Evolutionary conservation across 2,888 invertebrate species (phyloP).

Genomic region (Harpagoxenus sublaevis): DNA sequence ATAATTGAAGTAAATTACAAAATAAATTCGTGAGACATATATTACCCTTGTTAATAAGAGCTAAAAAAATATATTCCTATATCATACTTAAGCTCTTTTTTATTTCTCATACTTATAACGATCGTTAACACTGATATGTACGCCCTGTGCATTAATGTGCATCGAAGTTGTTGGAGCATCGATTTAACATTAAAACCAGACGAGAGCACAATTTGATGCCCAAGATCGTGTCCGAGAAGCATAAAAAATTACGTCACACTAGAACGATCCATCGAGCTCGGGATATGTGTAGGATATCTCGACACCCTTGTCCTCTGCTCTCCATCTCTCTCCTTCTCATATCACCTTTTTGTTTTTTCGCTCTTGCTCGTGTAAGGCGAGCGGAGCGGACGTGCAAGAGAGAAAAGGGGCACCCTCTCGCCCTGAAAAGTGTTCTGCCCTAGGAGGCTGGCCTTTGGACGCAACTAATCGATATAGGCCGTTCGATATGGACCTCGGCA

Average conservation of each 20-base stretch:
- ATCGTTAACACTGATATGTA: neutral
- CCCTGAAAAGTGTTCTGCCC: conserved; percentile 72
- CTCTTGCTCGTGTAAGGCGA: conserved; percentile 41
- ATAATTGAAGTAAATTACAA: neutral
- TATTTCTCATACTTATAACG: neutral
- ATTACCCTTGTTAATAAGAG: neutral
- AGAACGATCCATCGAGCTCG: conserved; percentile 67
- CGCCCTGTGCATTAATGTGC: neutral
- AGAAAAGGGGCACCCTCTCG: conserved; percentile 74
- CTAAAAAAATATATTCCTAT: neutral
- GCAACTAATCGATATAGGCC: conserved; percentile 80
- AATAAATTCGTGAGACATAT: neutral
- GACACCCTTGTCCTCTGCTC: conserved; percentile 10
- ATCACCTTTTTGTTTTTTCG: conserved; percentile 9
- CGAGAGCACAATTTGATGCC: conserved; percentile 60
- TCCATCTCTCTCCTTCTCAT: neutral
- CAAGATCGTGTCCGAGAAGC: conserved; percentile 66
- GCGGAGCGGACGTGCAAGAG: conserved; percentile 52
- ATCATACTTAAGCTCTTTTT: neutral
- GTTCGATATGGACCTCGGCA: conserved; percentile 78
- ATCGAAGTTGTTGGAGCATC: conserved; percentile 1
- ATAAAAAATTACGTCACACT: conserved; percentile 71
- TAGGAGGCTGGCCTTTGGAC: conserved; percentile 75
- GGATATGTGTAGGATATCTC: conserved; percentile 51
- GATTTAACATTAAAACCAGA: conserved; percentile 38